phyloP scores from a whole-genome alignment of 2,888 invertebrate genomes.

The Crematogaster levior region DNA sequence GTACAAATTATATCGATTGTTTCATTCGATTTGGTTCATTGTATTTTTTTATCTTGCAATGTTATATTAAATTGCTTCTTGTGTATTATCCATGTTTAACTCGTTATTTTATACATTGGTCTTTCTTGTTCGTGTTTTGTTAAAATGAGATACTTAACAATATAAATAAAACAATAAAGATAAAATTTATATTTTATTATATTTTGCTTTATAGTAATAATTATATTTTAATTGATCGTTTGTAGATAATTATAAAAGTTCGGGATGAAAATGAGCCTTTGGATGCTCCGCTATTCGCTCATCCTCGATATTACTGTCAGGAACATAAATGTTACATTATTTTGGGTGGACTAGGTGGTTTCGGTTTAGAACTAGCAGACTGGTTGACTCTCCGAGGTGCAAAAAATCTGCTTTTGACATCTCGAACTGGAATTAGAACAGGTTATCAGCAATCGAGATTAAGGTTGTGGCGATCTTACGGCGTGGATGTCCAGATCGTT shows the following conservation, averaged over 20 bases:
- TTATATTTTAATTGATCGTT: not conserved
- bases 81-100: too few relatives aligned
- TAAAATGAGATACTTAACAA: too few relatives aligned
- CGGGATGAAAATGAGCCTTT: constrained; percentile 66
- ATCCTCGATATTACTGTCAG: constrained; percentile 86
- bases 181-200: not conserved
- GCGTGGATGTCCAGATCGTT: constrained; percentile 89
- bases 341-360: constrained; percentile 95
- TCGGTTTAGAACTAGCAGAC: constrained; percentile 95
- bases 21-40: too few relatives aligned
- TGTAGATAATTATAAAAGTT: constrained; percentile 79
- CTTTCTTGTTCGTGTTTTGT: too few relatives aligned
- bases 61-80: too few relatives aligned
- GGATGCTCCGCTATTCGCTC: constrained; percentile 81
- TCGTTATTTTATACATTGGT: too few relatives aligned
- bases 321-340: constrained; percentile 88
- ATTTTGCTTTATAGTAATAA: not conserved
- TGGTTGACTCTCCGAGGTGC: constrained; percentile 95
- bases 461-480: constrained; percentile 89
- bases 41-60: too few relatives aligned
- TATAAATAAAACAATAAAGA: not conserved
- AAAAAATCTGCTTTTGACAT: constrained; percentile 91
- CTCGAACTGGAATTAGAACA: constrained; percentile 91
- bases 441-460: constrained; percentile 93
- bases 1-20: too few relatives aligned